A percentile compares a stretch with the other conserved stretches of the same genome.
These are phyloP conservation scores for Acanthopagrus latus DNA, from an alignment of 2,797 vertebrate genomes.

Conservation along the genomic window DNA sequence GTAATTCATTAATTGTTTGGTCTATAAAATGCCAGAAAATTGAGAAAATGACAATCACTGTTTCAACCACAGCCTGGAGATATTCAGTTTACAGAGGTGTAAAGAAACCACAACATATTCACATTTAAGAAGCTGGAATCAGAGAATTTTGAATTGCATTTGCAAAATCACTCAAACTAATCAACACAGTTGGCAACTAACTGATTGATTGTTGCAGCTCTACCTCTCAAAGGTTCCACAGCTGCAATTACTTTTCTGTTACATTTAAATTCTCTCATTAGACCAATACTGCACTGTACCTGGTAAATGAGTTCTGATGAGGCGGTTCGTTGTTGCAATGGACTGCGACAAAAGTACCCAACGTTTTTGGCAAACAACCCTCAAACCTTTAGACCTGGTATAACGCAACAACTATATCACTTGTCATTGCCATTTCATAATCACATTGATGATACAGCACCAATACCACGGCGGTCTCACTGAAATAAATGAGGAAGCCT, in stretches of 20 bases:
- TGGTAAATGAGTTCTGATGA: conserved; percentile 8
- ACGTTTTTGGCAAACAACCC: not conserved
- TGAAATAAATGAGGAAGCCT: conserved; percentile 2
- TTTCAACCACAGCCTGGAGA: too few relatives aligned
- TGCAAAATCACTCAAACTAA: too few relatives aligned
- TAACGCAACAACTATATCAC: not conserved
- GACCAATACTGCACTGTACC: not conserved
- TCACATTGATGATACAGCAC: not conserved
- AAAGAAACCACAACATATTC: too few relatives aligned
- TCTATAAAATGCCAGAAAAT: too few relatives aligned
- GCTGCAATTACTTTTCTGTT: conserved; percentile 27
- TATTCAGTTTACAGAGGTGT: too few relatives aligned
- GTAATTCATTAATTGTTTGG: too few relatives aligned
- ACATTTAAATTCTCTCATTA: conserved; percentile 30
- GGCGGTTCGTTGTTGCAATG: conserved; percentile 4
- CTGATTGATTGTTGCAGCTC: too few relatives aligned
- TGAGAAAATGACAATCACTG: too few relatives aligned
- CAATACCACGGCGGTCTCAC: not conserved
- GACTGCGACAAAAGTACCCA: not conserved
- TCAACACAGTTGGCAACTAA: too few relatives aligned
- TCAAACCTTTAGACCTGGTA: not conserved
- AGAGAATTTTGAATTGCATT: too few relatives aligned
- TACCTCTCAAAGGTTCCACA: conserved; percentile 35
- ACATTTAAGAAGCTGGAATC: too few relatives aligned
- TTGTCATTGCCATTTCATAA: conserved; percentile 8